Evolutionary conservation across 2,113 vertebrate species (phyloP), one percentile per base, ranked within the genome.

Genomic region (Apteryx mantelli): DNA sequence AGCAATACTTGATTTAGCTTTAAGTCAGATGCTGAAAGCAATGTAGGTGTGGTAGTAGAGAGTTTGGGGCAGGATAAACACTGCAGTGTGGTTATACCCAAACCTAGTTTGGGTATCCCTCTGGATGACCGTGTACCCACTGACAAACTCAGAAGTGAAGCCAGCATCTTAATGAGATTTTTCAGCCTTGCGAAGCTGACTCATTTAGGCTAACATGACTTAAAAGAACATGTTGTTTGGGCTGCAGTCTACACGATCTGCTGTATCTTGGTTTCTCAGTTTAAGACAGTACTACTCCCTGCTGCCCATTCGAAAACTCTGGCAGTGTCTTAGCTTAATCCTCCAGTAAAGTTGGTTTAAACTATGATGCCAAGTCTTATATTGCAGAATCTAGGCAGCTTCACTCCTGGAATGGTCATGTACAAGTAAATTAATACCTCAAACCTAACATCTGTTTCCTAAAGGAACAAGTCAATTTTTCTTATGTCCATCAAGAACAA

Each of bases 101-200:
- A 84, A 82, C 26, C 42, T 73, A 2, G 13, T 36, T 93, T 38
- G 36, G 36, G 36, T 38, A 38, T 38, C 10, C 46, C 56, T 92
- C 42, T 77, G 20, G 7, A 11, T 3, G 6, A 2, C 4, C 6
- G 19, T 64, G 0, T 44, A 38, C 83, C 46, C 82, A 46, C 50
- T 93, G 70, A 77, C 38, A 52, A 93, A 61, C 22, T 63, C 74
- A 77, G 65, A 95, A 76, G 32, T 32, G 30, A 89, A 95, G 70
- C 44, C 34, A 77, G 70, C 44, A 38, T 66, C 63, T 84, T 75
- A 78, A 86, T 0, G 0, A 91, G 80, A 42, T 38, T 75, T 71
- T 84, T 86, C 65, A 82, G 22, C 38, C 25, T 61, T 53, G 78
- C 80, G 77, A 85, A 95, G 50, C 34, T 95, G 94, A 96, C 69